These are phyloP conservation scores for Gymnocheta viridis DNA, from an alignment of 2,888 invertebrate genomes.

Conservation along the genomic window DNA sequence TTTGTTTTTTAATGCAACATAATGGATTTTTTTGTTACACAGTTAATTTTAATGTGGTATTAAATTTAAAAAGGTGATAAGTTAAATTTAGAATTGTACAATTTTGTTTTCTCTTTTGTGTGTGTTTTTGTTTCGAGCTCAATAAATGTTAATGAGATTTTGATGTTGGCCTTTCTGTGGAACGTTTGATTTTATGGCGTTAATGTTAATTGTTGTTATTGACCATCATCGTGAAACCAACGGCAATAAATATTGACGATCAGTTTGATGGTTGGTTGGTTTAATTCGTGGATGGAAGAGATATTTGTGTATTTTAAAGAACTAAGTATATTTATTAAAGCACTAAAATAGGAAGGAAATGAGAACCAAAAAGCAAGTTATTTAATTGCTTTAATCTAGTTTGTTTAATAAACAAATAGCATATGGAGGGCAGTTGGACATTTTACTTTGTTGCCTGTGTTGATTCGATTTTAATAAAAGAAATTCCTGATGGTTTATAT, in stretches of 20 bases:
- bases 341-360: not conserved
- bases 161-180: not conserved
- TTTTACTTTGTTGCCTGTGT: no score
- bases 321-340: not conserved
- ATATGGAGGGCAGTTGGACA: no score
- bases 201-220: slow-evolving; percentile 43
- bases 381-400: no score
- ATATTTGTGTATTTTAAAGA: not conserved
- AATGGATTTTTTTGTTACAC: slow-evolving; percentile 44
- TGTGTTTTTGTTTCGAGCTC: slow-evolving; percentile 18
- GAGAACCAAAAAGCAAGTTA: no score
- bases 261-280: slow-evolving; percentile 22
- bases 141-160: slow-evolving; percentile 42
- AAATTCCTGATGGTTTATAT: no score
- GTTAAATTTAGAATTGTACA: slow-evolving; percentile 44
- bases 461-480: no score
- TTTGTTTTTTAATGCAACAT: slow-evolving; percentile 3
- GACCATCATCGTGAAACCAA: slow-evolving; percentile 42
- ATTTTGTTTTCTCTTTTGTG: not conserved
- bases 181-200: slow-evolving; percentile 12
- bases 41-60: slow-evolving; percentile 72
- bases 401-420: no score
- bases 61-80: slow-evolving; percentile 73
- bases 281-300: not conserved
- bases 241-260: slow-evolving; percentile 40